phyloP scores from a whole-genome alignment of 2,113 vertebrate genomes.

The Heliornis fulica region DNA sequence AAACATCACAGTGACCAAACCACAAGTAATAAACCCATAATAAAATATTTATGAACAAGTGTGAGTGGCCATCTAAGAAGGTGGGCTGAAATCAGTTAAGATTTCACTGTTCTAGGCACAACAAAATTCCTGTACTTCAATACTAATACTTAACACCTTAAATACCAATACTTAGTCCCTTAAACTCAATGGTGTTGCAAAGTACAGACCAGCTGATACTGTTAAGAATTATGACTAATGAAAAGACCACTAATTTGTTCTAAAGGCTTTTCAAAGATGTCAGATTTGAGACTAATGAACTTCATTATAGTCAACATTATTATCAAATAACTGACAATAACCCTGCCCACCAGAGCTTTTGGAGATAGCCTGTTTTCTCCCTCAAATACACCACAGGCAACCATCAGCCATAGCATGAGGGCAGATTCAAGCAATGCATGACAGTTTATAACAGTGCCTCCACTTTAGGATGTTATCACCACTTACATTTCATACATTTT shows the following conservation, averaged over 20 bases:
- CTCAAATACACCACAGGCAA: background rate
- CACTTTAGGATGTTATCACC: background rate
- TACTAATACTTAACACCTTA: background rate
- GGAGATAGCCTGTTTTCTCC: background rate
- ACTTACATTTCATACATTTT: background rate
- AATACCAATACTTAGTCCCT: background rate
- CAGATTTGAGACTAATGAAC: background rate
- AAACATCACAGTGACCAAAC: background rate
- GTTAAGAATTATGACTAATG: background rate
- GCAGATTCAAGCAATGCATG: background rate
- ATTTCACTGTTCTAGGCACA: background rate
- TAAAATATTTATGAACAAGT: background rate
- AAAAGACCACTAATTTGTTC: background rate
- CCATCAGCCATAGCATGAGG: background rate
- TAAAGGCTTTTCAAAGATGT: background rate
- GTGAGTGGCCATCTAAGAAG: background rate
- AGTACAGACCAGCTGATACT: background rate
- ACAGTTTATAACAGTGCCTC: background rate
- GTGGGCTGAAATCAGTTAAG: background rate
- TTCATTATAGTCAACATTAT: background rate
- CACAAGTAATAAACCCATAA: background rate
- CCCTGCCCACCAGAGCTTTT: background rate
- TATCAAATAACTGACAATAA: background rate
- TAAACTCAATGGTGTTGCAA: background rate
- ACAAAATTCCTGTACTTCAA: background rate